These are phyloP conservation scores for Acropternis orthonyx DNA, from an alignment of 2,797 vertebrate species.

Conservation along the genomic window DNA sequence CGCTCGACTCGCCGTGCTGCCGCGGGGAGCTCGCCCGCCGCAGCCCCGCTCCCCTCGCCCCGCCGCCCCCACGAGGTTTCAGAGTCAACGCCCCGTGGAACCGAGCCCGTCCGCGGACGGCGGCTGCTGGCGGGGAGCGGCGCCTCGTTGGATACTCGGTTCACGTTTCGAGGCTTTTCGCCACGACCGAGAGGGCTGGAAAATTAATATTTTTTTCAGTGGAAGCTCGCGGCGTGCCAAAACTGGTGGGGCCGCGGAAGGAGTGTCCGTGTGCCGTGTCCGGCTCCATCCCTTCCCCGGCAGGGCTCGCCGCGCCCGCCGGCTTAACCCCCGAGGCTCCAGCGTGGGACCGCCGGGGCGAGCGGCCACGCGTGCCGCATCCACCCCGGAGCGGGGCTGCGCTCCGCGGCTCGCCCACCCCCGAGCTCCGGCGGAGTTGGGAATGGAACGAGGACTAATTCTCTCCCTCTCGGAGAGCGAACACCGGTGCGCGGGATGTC, in stretches of 20 bases:
- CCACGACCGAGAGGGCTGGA: conserved; percentile 10
- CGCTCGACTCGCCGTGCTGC: not conserved
- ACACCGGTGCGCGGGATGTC: not conserved
- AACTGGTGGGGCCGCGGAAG: conserved; percentile 26
- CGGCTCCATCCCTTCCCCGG: conserved; percentile 14
- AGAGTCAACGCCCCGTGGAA: conserved; percentile 27
- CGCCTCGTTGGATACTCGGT: conserved; percentile 9
- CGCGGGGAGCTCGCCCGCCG: not conserved
- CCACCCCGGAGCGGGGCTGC: not conserved
- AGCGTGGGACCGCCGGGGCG: not conserved
- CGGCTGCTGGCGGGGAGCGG: not conserved
- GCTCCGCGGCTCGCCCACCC: not conserved
- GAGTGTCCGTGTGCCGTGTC: conserved; percentile 29
- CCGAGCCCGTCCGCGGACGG: not conserved
- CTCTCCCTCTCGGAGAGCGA: not conserved
- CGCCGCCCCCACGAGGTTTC: not conserved
- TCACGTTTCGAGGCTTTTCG: conserved; percentile 24
- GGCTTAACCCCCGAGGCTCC: conserved; percentile 27
- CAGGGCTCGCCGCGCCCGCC: not conserved
- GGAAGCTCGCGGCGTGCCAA: conserved; percentile 13
- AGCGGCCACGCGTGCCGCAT: not conserved
- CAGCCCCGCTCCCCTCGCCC: not conserved
- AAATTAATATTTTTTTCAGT: conserved; percentile 23
- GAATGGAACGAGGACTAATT: not conserved
- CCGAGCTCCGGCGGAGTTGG: not conserved